These are phyloP conservation scores for Zelostemma sp. DNA, from an alignment of 1,140 invertebrate species.

Conservation along the genomic window DNA sequence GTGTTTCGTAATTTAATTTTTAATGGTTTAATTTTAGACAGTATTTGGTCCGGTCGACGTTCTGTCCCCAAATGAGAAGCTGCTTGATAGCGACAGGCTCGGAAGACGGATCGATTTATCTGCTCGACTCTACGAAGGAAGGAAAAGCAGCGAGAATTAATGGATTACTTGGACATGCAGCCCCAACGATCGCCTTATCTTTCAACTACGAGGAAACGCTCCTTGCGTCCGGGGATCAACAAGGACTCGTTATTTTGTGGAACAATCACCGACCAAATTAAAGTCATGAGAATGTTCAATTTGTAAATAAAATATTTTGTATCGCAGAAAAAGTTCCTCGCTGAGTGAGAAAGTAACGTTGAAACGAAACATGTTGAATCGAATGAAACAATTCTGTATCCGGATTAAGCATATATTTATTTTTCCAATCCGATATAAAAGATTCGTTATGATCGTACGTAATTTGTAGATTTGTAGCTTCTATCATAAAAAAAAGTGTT, in stretches of 20 bases:
- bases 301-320: no score
- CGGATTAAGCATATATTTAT: no score
- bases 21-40: constrained; percentile 43
- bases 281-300: no score
- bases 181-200: constrained; percentile 84
- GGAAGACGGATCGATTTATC: constrained; percentile 89
- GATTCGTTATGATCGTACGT: constrained; percentile 13
- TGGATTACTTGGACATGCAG: constrained; percentile 87
- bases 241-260: constrained; percentile 90
- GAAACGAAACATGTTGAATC: no score
- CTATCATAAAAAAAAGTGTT: constrained; percentile 18
- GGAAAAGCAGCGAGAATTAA: constrained; percentile 81
- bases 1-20: no score
- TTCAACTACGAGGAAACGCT: constrained; percentile 93
- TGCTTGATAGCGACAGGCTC: constrained; percentile 81
- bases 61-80: constrained; percentile 78
- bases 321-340: no score
- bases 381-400: no score
- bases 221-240: constrained; percentile 85
- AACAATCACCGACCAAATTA: constrained; percentile 64
- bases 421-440: neutral
- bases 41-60: constrained; percentile 79
- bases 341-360: no score
- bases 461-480: constrained; percentile 19
- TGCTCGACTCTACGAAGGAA: constrained; percentile 83